phyloP scores from a whole-genome alignment of 1,140 invertebrate species.

The Araneus ventricosus region DNA sequence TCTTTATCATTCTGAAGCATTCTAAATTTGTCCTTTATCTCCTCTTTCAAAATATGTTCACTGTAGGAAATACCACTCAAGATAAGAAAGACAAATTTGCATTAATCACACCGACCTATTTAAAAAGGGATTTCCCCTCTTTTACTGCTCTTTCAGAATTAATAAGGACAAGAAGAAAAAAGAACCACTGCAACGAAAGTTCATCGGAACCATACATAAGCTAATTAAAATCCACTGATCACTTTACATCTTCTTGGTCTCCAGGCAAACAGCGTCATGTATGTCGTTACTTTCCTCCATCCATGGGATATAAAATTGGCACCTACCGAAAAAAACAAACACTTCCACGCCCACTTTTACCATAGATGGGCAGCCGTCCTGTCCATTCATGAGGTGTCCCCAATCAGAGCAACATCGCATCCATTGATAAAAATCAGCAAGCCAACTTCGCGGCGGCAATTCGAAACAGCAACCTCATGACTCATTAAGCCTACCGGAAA shows the following conservation, averaged over 20 bases:
- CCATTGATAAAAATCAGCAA: constrained; percentile 34
- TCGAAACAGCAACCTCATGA: constrained; percentile 5
- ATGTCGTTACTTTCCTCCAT: neutral
- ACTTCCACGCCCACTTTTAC: neutral
- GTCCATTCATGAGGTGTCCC: constrained; percentile 26
- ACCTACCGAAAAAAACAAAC: neutral
- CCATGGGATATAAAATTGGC: neutral
- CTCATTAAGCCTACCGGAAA: neutral
- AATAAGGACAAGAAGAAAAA: neutral
- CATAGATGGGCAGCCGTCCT: constrained; percentile 6
- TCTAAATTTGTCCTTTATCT: no score
- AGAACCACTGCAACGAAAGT: neutral
- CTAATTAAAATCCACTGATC: neutral
- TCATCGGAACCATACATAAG: neutral
- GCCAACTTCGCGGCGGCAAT: neutral
- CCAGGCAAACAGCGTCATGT: neutral
- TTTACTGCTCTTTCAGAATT: neutral
- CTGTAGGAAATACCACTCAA: neutral
- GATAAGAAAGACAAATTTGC: neutral
- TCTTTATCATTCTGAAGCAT: no score
- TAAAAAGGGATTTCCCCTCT: neutral
- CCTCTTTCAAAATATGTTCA: no score
- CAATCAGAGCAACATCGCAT: neutral
- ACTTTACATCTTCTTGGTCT: neutral
- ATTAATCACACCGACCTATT: neutral